Evolutionary conservation across 2,113 vertebrate species (phyloP).

Genomic region (Neolamprologus caudopunctatus): DNA sequence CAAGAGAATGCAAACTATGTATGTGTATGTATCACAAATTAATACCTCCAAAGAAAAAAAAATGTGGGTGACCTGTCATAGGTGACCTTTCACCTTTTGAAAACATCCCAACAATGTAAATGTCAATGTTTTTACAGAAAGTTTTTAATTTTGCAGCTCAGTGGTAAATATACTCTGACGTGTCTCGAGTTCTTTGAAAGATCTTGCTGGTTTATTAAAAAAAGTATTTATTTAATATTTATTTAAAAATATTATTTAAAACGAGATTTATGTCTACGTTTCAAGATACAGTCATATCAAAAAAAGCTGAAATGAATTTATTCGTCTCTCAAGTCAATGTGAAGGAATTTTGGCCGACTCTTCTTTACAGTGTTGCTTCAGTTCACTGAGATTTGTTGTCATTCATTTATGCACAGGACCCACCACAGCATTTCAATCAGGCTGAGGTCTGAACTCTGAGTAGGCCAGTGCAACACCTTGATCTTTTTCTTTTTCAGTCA

Average conservation of each 20-base stretch:
- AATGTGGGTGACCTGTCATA: background rate
- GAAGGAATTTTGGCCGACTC: background rate
- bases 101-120: background rate
- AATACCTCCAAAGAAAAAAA: background rate
- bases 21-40: background rate
- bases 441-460: background rate
- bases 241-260: background rate
- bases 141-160: background rate
- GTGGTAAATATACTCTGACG: background rate
- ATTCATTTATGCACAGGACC: background rate
- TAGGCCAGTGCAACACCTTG: background rate
- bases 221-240: background rate
- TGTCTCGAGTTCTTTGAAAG: background rate
- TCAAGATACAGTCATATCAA: background rate
- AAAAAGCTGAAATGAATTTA: background rate
- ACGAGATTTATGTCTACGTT: fast-evolving
- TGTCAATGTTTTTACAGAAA: background rate
- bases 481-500: background rate
- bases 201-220: background rate
- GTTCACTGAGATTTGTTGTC: background rate
- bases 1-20: background rate
- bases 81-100: background rate
- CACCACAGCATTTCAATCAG: background rate
- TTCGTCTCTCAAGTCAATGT: fast-evolving
- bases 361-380: background rate